A percentile compares a stretch with the other conserved stretches of the same genome.
phyloP scores from a whole-genome alignment of 2,113 vertebrate species.

The Nansenia antarctica region DNA sequence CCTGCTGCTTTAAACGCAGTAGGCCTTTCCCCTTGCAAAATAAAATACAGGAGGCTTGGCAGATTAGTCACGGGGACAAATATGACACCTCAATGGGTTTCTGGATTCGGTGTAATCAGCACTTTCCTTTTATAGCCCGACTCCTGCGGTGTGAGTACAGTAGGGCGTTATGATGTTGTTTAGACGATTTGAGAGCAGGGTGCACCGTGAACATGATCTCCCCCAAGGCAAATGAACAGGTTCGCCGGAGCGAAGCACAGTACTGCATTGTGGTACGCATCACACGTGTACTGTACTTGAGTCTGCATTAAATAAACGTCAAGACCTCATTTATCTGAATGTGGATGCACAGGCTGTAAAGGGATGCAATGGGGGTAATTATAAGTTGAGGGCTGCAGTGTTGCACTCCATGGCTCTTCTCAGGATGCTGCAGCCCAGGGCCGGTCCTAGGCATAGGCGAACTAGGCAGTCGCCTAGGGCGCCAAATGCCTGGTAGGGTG shows the following conservation, averaged over 20 bases:
- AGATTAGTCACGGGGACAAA: constrained; percentile 20
- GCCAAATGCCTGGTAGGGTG: no score
- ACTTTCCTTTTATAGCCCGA: constrained; percentile 48
- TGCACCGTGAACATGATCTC: constrained; percentile 2
- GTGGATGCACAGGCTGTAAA: not conserved
- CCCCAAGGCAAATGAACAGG: not conserved
- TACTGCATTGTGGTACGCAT: not conserved
- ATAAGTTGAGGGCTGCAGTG: not conserved
- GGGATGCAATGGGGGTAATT: not conserved
- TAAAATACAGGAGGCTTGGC: not conserved
- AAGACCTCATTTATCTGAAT: not conserved
- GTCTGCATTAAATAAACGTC: not conserved
- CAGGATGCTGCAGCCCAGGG: not conserved
- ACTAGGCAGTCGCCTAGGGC: no score
- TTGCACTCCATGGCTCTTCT: not conserved
- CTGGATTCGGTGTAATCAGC: constrained; percentile 23
- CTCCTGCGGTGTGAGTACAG: constrained; percentile 22
- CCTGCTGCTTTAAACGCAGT: no score
- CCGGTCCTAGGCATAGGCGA: no score
- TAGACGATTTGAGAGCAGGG: not conserved
- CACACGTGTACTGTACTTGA: not conserved
- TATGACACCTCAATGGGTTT: constrained; percentile 2
- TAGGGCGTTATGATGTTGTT: not conserved
- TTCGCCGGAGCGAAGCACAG: not conserved
- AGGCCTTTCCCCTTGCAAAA: not conserved